Conservation (phyloP, 64 coral and sea anemone genomes). For the Actinia equina region DNA sequence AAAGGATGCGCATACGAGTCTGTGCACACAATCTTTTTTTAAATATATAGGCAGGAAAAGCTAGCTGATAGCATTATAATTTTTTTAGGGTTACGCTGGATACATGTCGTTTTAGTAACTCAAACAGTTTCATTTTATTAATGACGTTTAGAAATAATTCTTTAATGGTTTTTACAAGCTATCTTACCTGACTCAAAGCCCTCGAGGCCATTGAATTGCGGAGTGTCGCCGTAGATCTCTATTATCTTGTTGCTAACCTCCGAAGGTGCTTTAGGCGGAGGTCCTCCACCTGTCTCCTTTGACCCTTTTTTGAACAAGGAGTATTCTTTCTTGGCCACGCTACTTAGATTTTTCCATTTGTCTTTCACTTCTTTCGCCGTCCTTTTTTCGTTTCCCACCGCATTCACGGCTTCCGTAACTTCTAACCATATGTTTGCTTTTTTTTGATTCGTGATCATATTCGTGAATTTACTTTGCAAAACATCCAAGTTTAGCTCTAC, state of each 20-base stretch:
- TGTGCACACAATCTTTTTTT: too few species aligned
- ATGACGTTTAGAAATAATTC: neutral
- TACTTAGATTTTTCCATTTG: constrained; percentile 31
- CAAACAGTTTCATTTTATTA: neutral
- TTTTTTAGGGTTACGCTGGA: too few species aligned
- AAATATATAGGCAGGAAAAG: too few species aligned
- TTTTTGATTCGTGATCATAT: constrained; percentile 11
- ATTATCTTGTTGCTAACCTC: constrained; percentile 7
- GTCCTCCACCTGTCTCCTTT: constrained; percentile 6
- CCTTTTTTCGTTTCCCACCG: constrained; percentile 11
- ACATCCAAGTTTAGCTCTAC: constrained; percentile 10
- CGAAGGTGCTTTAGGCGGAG: constrained; percentile 1
- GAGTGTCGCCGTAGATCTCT: constrained; percentile 13
- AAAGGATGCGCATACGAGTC: too few species aligned
- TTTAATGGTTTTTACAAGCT: neutral
- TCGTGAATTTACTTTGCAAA: constrained; percentile 33
- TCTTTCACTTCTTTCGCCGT: neutral
- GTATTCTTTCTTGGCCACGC: constrained; percentile 13
- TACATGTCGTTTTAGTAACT: too few species aligned
- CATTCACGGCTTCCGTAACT: constrained; percentile 16
- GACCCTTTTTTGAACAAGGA: neutral
- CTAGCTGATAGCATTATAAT: too few species aligned
- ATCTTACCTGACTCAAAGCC: constrained; percentile 25
- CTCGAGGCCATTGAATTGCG: neutral
- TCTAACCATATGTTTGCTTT: constrained; percentile 13